A percentile compares a stretch with the other conserved stretches of the same genome.
These are phyloP conservation scores for Caenorhabditis sp. DNA, from an alignment of 2,888 invertebrate genomes.

Conservation along the genomic window DNA sequence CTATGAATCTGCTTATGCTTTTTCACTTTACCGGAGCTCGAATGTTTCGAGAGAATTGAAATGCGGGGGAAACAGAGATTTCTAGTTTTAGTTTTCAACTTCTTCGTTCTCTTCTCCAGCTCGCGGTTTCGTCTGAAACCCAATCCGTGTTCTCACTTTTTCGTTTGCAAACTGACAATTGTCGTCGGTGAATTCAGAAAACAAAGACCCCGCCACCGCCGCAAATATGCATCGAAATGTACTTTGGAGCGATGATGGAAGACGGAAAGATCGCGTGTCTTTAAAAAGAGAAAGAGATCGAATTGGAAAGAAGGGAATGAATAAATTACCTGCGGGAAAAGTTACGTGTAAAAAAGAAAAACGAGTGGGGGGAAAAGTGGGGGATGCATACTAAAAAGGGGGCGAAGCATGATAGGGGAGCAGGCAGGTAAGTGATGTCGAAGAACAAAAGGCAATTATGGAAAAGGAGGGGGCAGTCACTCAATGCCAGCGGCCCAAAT, in stretches of 20 bases:
- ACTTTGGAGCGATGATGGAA: slow-evolving; percentile 16
- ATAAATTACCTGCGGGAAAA: slow-evolving; percentile 35
- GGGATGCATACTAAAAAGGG: slow-evolving; percentile 8
- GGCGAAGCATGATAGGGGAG: slow-evolving; percentile 20
- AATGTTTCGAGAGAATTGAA: no score
- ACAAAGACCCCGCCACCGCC: slow-evolving; percentile 21
- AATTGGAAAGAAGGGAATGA: slow-evolving; percentile 11
- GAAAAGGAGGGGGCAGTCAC: slow-evolving; percentile 19
- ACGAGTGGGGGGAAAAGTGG: neutral
- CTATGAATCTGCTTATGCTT: no score
- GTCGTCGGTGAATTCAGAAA: slow-evolving; percentile 12
- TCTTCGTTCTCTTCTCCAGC: neutral
- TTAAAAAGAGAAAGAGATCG: slow-evolving; percentile 1
- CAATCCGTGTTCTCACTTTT: slow-evolving; percentile 31
- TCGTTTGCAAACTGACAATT: slow-evolving; percentile 23
- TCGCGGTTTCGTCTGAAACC: slow-evolving; percentile 1
- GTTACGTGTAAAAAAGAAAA: slow-evolving; percentile 25
- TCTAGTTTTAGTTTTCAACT: no score
- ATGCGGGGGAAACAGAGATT: no score
- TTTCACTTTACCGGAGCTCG: no score
- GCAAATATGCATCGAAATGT: neutral
- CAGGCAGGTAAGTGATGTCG: slow-evolving; percentile 39
- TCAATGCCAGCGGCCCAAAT: slow-evolving; percentile 8
- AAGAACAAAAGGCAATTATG: slow-evolving; percentile 56
- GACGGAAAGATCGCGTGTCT: slow-evolving; percentile 16